Evolutionary conservation across 2,888 invertebrate genomes (phyloP).

Genomic region (Rambutsinella grinnellia): DNA sequence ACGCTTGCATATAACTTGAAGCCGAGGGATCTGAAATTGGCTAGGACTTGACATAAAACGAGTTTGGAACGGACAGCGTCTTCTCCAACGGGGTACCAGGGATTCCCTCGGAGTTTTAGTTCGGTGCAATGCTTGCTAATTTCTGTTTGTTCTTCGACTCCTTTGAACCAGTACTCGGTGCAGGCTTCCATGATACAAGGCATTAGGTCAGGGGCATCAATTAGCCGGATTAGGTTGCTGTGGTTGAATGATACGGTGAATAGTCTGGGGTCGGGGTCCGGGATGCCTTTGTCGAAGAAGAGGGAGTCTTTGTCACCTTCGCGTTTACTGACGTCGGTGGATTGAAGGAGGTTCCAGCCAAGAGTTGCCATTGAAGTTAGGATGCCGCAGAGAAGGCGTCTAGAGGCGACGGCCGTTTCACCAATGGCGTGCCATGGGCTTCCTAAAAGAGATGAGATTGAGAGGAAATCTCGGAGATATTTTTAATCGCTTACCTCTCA

Average conservation of each 20-base stretch:
- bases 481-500: constrained; percentile 10
- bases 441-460: too few relatives aligned
- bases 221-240: constrained; percentile 42
- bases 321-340: constrained; percentile 50
- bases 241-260: constrained; percentile 45
- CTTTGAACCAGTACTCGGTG: constrained; percentile 20
- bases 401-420: constrained; percentile 12
- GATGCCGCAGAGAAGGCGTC: constrained; percentile 32
- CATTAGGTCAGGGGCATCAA: constrained; percentile 43
- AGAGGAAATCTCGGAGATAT: too few relatives aligned
- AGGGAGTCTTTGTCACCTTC: constrained; percentile 51
- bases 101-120: constrained; percentile 38
- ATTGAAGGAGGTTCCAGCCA: constrained; percentile 57
- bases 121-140: constrained; percentile 16
- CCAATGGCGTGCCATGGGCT: constrained; percentile 32
- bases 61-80: constrained; percentile 20
- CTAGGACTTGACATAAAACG: constrained; percentile 32
- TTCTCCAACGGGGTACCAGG: constrained; percentile 30
- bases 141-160: constrained; percentile 28
- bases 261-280: constrained; percentile 40
- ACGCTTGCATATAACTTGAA: constrained; percentile 44
- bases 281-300: constrained; percentile 49
- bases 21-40: constrained; percentile 26
- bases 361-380: constrained; percentile 43
- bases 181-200: constrained; percentile 14